Evolutionary conservation across 2,113 vertebrate genomes (phyloP), one percentile per base, ranked within the genome.

Genomic region (Romanogobio albipinnatus): DNA sequence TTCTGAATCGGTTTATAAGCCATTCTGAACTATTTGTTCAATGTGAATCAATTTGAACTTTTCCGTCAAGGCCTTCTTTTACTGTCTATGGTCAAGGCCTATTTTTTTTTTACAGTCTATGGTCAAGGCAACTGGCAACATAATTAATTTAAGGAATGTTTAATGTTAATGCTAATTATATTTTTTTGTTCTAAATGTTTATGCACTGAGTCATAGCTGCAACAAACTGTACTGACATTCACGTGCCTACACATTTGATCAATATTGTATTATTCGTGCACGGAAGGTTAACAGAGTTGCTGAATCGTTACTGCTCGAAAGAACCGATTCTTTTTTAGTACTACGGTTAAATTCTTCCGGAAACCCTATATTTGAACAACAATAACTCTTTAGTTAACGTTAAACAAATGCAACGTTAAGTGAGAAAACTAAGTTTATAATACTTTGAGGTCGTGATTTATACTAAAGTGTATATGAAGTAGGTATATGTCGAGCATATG

Each of bases 291-390:
- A 29, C 4, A 64, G 61, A 64, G 14, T 64, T 24, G 11, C 24
- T 33, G 26, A 76, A 76, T 56, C 74, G 4, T 76, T 76, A 33
- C 74, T 56, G n/a, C 19, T 76, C 26, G 2, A 76, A 76, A 11
- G 49, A 76, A 76, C 15, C 26, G 74, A 76, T 14, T 76, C 74
- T 10, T 56, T 56, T 29, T 76, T 8, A 22, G 74, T 33, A 10
- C 74, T 33, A 19, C 49, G 17, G 6, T 56, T 76, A 36, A 76
- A 76, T 53, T 26, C 47, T 76, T 66, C 45, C 79, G 61, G 15
- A n/a, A 68, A n/a, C 6, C 2, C 10, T 33, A 15, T 47, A 14
- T 17, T 68, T 19, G 2, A 81, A 33, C 9, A 66, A 49, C 2
- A 51, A 7, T 5, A 10, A 4, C 62, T 61, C 14, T 11, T 26